Evolutionary conservation across 1,140 invertebrate genomes (phyloP), one percentile per base, ranked within the genome.

Genomic region (Hormaphis cornu): DNA sequence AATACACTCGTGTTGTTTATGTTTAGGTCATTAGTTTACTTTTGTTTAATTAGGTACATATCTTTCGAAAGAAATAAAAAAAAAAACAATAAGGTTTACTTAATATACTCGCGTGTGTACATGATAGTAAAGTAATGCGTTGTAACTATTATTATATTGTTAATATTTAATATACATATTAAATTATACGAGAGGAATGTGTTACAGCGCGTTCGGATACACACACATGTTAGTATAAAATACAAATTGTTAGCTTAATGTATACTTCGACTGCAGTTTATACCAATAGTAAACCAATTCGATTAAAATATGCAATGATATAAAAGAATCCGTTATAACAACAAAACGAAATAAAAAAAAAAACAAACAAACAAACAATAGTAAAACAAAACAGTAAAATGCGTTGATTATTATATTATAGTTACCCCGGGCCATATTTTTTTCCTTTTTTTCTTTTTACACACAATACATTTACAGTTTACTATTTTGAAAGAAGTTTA

Each of bases 11-110:
- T n/a, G 16, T 28, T 33, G n/a, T n/a, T 66, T 24, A 16, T 33
- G 40, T 33, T 66, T 66, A 48, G 59, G 28, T 66, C 42, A 30
- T 48, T 66, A 66, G 28, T 66, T 66, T 66, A 66, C 26, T 66
- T 56, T 66, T 33, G 59, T 46, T 61, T 66, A 26, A 61, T 42
- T 61, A 61, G 56, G 56, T 61, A 61, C 24, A 44, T 44, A 50
- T 50, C 20, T 48, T 48, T 10, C 10, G 22, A 37, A 59, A 61
- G 44, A 44, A 63, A 63, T 33, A 46, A 46, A 28, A 28, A 59
- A 59, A 30, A 26, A 42, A 63, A 63, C 37, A 48, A 50, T 30
- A 50, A 66, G n/a, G 24, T 48, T 61, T 66, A 66, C 59, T 48
- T n/a, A n/a, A n/a, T n/a, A n/a, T n/a, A n/a, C n/a, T n/a, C n/a